Evolutionary conservation across 2,113 vertebrate species (phyloP).

Genomic region (Caranx ignobilis): DNA sequence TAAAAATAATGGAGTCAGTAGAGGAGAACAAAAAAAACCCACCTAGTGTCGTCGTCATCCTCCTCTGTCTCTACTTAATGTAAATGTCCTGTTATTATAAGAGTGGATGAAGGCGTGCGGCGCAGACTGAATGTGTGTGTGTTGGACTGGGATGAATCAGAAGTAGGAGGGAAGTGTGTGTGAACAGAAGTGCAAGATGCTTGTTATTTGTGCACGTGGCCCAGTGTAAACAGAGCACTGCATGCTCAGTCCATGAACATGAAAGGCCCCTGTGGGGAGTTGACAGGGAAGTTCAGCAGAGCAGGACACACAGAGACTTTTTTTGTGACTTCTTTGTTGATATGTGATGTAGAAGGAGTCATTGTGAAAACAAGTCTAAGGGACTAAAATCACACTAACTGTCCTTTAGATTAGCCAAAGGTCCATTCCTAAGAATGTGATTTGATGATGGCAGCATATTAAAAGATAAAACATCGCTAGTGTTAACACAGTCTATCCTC

Average conservation of each 20-base stretch:
- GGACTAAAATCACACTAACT: neutral
- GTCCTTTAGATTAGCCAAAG: neutral
- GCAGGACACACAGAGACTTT: neutral
- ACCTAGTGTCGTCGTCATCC: slow-evolving; percentile 4
- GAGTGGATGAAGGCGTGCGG: neutral
- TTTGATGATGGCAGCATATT: too few species aligned
- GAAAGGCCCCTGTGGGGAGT: slow-evolving; percentile 7
- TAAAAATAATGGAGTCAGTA: neutral
- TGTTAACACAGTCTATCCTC: neutral
- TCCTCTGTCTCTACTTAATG: neutral
- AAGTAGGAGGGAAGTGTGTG: slow-evolving; percentile 25
- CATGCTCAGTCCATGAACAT: neutral
- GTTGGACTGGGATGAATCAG: slow-evolving; percentile 43
- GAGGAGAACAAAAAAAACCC: neutral
- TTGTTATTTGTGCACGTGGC: slow-evolving; percentile 40
- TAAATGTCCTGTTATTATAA: slow-evolving; percentile 30
- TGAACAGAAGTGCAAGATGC: neutral
- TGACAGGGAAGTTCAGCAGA: neutral
- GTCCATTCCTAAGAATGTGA: too few species aligned
- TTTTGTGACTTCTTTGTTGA: slow-evolving; percentile 1
- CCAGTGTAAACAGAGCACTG: slow-evolving; percentile 29
- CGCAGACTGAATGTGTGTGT: neutral
- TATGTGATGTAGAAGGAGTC: neutral
- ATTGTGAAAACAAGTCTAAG: neutral
- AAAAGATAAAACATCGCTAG: neutral